Conservation (phyloP, 2,113 vertebrate genomes). For the Microcebus jonahi region DNA sequence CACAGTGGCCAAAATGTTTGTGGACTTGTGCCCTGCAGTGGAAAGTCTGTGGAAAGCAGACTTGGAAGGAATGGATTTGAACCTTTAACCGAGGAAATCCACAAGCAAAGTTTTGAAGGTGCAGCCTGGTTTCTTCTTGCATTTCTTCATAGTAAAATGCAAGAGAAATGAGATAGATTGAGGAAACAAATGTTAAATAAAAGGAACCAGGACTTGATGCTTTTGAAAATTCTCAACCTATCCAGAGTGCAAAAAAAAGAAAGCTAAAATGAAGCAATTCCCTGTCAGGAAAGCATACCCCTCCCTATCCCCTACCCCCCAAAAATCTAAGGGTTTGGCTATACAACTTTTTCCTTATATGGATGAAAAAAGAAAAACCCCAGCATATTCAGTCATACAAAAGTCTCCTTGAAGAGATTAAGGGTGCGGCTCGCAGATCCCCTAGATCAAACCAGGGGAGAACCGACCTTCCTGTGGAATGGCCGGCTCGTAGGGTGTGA, state of each 20-base stretch:
- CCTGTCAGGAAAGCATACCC: neutral
- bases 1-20: fast-evolving
- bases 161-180: neutral
- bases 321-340: neutral
- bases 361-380: neutral
- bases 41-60: neutral
- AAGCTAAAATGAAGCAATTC: neutral
- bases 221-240: neutral
- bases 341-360: neutral
- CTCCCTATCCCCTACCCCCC: too few relatives aligned
- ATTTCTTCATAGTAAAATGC: neutral
- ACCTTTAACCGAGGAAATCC: neutral
- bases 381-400: neutral
- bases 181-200: neutral
- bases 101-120: neutral
- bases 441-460: neutral
- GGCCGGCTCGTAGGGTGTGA: neutral
- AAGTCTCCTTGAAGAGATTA: neutral
- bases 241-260: neutral
- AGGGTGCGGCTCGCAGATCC: neutral
- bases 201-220: neutral
- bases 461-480: too few relatives aligned
- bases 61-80: neutral
- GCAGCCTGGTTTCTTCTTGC: neutral
- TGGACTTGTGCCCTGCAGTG: neutral